Evolutionary conservation across 2,888 invertebrate species (phyloP), one percentile per base, ranked within the genome.

Genomic region (Dryococelus australis): DNA sequence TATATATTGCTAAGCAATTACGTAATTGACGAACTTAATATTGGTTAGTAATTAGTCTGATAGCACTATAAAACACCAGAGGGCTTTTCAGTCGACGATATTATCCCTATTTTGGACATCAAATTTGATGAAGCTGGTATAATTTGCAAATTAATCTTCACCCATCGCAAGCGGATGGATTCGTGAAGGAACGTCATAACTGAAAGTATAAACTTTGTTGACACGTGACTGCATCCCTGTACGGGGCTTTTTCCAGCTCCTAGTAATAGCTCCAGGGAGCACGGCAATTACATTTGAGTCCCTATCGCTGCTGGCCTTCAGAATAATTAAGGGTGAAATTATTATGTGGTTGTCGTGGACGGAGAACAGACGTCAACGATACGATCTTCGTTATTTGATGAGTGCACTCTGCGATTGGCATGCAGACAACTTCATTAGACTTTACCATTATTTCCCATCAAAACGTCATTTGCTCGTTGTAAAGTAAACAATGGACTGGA

Each of bases 91-190:
- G 8, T 65, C 65, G 65, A 65, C 24, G 65, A 65, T 9, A n/a
- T 65, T n/a, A n/a, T n/a, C 65, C n/a, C 24, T n/a, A 65, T 65
- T 65, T 65, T 51, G 2, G 65, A 20, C 65, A 65, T n/a, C 20
- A 65, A 24, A 65, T 65, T 65, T 20, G 65, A 65, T 65, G 65
- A 65, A 65, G 65, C n/a, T 65, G 65, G 65, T n/a, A 65, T 65
- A 65, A 65, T 65, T 65, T 65, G 65, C 65, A 65, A 65, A 65
- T 65, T 65, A 65, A 65, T 65, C 65, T 65, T 24, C 65, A n/a
- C 24, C n/a, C 65, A n/a, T 65, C 65, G n/a, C 24, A 65, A n/a
- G 65, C 24, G 65, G 65, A 65, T n/a, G 65, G 20, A 65, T n/a
- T 20, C 65, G 65, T n/a, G 24, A 65, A 65, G 65, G 65, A 65